phyloP scores from a whole-genome alignment of 2,797 vertebrate genomes.

The Danionella dracula region DNA sequence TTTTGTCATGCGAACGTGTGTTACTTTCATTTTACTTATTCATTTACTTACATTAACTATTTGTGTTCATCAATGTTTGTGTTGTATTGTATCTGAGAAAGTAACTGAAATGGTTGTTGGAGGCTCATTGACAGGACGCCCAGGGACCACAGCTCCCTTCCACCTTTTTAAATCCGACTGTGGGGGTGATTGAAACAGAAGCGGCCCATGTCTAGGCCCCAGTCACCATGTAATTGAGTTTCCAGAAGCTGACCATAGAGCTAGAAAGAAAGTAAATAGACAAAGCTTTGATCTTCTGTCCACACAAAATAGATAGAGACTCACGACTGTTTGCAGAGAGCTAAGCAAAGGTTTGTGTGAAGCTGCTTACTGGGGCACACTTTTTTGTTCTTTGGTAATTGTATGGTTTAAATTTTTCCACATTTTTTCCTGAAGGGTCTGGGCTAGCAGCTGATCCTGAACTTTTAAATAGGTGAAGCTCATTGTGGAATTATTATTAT shows the following conservation, averaged over 20 bases:
- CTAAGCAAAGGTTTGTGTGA: slow-evolving; percentile 30
- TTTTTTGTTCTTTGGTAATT: too few relatives aligned
- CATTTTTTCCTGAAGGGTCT: too few relatives aligned
- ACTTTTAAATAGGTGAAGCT: too few relatives aligned
- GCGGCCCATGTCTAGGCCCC: slow-evolving; percentile 55
- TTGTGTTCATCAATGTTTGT: too few relatives aligned
- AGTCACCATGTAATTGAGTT: slow-evolving; percentile 68
- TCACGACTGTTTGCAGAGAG: slow-evolving; percentile 10
- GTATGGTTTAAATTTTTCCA: too few relatives aligned
- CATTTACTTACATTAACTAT: too few relatives aligned
- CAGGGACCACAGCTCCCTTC: slow-evolving; percentile 44
- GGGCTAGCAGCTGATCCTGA: too few relatives aligned
- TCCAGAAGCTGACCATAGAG: slow-evolving; percentile 61
- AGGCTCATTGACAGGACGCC: slow-evolving; percentile 24
- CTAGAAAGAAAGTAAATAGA: slow-evolving; percentile 58
- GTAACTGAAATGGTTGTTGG: slow-evolving; percentile 25
- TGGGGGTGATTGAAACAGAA: slow-evolving; percentile 66
- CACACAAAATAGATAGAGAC: slow-evolving; percentile 30
- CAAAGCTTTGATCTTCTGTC: slow-evolving; percentile 35
- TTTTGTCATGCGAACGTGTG: too few relatives aligned
- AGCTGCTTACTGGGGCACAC: background rate
- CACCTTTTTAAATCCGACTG: slow-evolving; percentile 54
- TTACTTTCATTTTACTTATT: too few relatives aligned
- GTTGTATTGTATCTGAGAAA: background rate
- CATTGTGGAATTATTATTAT: too few relatives aligned